phyloP scores from a whole-genome alignment of 2,888 invertebrate species.

The Orthonychiurus folsomi region DNA sequence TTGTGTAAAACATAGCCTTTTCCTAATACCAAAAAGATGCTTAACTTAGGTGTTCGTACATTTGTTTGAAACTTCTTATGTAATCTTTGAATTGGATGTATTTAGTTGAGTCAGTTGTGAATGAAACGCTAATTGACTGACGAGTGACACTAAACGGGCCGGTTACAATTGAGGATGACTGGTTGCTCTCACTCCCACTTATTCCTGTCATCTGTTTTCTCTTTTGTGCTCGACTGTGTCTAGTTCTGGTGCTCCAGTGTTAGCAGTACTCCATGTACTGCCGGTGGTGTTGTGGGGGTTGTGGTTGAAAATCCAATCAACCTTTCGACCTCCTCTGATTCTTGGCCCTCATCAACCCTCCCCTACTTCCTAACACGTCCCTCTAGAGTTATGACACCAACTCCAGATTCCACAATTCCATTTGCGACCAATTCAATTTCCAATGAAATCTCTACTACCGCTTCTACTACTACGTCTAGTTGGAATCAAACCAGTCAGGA shows the following conservation, averaged over 20 bases:
- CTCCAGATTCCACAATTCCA: constrained; percentile 3
- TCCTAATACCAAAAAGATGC: too few species aligned
- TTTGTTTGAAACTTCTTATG: too few species aligned
- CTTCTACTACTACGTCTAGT: neutral
- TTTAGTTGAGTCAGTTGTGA: too few species aligned
- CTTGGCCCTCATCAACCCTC: neutral
- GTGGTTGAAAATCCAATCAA: neutral
- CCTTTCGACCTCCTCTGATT: neutral
- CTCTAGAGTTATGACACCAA: constrained; percentile 8
- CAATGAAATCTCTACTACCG: neutral
- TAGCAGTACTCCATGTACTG: neutral
- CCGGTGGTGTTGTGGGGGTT: too few species aligned
- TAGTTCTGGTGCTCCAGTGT: neutral
- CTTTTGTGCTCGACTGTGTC: neutral
- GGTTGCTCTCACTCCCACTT: neutral
- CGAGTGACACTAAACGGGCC: too few species aligned
- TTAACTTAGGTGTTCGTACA: too few species aligned
- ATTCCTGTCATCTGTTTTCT: neutral
- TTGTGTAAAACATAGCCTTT: too few species aligned
- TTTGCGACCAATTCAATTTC: neutral
- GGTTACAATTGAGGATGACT: too few species aligned
- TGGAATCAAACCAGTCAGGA: neutral
- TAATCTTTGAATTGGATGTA: too few species aligned
- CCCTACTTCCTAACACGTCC: constrained; percentile 12
- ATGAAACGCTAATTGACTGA: too few species aligned